phyloP scores from a whole-genome alignment of 2,113 vertebrate genomes.

The Hippocampus barbouri region DNA sequence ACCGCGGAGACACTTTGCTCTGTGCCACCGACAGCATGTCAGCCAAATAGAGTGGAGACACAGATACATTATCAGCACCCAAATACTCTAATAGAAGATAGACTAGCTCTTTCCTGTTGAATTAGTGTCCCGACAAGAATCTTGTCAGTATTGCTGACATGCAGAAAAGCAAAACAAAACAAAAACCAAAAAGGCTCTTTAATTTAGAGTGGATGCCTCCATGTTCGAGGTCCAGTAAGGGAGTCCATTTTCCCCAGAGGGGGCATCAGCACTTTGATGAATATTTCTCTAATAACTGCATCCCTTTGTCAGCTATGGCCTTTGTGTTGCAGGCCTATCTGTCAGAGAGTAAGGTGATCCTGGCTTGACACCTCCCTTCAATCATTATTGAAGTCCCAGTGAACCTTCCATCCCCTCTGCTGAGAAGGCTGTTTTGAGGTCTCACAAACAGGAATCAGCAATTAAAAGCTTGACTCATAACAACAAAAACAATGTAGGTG shows the following conservation, averaged over 20 bases:
- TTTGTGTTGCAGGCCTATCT: constrained; percentile 70
- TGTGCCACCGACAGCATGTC: constrained; percentile 51
- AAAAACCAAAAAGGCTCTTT: constrained; percentile 26
- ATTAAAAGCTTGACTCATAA: constrained; percentile 62
- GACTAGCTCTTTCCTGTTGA: constrained; percentile 34
- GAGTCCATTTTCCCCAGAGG: constrained; percentile 51
- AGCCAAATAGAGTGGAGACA: constrained; percentile 51
- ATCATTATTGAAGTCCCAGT: constrained; percentile 70
- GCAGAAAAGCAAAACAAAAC: constrained; percentile 35
- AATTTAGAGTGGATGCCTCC: constrained; percentile 31
- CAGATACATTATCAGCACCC: constrained; percentile 39
- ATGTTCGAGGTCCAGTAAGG: constrained; percentile 45
- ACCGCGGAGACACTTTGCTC: constrained; percentile 41
- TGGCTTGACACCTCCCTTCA: constrained; percentile 66
- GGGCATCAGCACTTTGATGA: constrained; percentile 66
- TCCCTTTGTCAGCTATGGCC: constrained; percentile 70
- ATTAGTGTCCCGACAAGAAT: constrained; percentile 34
- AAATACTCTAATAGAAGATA: constrained; percentile 41
- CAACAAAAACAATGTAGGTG: constrained; percentile 51
- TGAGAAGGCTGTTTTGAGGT: constrained; percentile 62
- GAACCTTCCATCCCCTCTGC: constrained; percentile 60
- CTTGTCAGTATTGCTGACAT: constrained; percentile 29
- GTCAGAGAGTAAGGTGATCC: constrained; percentile 60
- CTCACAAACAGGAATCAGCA: constrained; percentile 66
- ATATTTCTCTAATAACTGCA: constrained; percentile 75